phyloP scores from a whole-genome alignment of 2,888 invertebrate genomes.

The Latheticus oryzae region DNA sequence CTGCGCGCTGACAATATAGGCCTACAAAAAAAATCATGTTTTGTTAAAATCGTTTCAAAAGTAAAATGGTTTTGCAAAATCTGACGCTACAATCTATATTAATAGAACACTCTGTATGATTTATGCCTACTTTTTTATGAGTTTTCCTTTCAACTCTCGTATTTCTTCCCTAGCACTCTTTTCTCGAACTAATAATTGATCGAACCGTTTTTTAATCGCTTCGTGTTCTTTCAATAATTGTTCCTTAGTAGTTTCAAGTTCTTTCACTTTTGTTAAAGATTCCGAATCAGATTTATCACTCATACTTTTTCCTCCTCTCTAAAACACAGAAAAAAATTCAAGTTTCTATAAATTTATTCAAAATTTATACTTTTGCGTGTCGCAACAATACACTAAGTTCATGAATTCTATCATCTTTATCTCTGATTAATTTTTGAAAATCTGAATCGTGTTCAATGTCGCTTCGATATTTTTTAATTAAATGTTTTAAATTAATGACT shows the following conservation, averaged over 20 bases:
- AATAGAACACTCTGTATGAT: conserved; percentile 14
- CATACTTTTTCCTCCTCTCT: too few relatives aligned
- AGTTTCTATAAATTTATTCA: conserved; percentile 4
- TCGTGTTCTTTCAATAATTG: conserved; percentile 62
- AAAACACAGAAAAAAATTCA: conserved; percentile 24
- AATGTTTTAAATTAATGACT: conserved; percentile 63
- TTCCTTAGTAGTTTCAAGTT: conserved; percentile 56
- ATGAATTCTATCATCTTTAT: conserved; percentile 66
- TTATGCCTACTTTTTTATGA: conserved; percentile 57
- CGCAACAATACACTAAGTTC: conserved; percentile 64
- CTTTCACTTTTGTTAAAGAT: conserved; percentile 50
- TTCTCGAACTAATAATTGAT: conserved; percentile 68
- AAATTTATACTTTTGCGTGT: conserved; percentile 60
- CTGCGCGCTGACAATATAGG: conserved; percentile 58
- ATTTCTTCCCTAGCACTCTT: conserved; percentile 67
- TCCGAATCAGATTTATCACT: conserved; percentile 47
- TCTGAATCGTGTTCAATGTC: conserved; percentile 62
- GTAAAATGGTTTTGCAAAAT: too few relatives aligned
- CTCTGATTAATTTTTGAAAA: conserved; percentile 60
- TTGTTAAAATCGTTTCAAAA: too few relatives aligned
- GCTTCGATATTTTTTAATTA: conserved; percentile 63
- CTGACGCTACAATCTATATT: conserved; percentile 27
- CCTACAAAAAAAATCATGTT: too few relatives aligned
- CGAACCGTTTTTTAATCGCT: conserved; percentile 66
- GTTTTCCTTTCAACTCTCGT: conserved; percentile 63